phyloP scores from a whole-genome alignment of 1,140 invertebrate genomes.

The Ooceraea biroi region DNA sequence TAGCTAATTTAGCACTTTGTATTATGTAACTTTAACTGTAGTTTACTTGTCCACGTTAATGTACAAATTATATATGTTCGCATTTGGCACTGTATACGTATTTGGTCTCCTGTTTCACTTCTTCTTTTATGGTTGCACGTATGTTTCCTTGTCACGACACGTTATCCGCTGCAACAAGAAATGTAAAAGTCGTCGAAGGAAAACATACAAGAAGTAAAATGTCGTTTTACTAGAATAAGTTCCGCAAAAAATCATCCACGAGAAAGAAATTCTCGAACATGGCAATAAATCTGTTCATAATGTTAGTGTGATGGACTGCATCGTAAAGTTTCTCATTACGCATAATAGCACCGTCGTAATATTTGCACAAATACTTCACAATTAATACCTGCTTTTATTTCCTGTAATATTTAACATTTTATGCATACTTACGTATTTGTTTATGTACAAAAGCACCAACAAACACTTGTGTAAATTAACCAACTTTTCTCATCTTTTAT shows the following conservation, averaged over 20 bases:
- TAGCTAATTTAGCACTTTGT: slow-evolving; percentile 19
- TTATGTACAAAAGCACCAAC: background rate
- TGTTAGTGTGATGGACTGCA: slow-evolving; percentile 10
- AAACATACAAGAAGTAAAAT: slow-evolving; percentile 68
- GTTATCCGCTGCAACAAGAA: slow-evolving; percentile 22
- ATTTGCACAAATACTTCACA: background rate
- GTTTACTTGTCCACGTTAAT: slow-evolving; percentile 8
- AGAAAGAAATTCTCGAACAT: slow-evolving; percentile 65
- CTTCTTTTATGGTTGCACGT: background rate
- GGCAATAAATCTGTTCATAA: slow-evolving; percentile 63
- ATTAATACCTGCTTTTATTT: background rate
- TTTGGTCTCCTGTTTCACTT: background rate
- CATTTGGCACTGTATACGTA: too few relatives aligned
- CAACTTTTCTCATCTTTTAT: too few relatives aligned
- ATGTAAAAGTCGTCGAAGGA: slow-evolving; percentile 61
- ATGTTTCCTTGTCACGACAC: background rate
- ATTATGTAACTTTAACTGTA: background rate
- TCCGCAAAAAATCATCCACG: slow-evolving; percentile 51
- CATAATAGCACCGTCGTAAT: background rate
- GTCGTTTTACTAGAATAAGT: slow-evolving; percentile 64
- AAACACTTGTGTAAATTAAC: slow-evolving; percentile 8
- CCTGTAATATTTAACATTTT: background rate
- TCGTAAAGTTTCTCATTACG: slow-evolving; percentile 14
- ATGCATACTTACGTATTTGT: slow-evolving; percentile 2
- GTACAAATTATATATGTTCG: too few relatives aligned